A percentile compares a stretch with the other conserved stretches of the same genome.
Evolutionary conservation across 2,888 invertebrate genomes (phyloP).

Genomic region (Tenthredo livida): DNA sequence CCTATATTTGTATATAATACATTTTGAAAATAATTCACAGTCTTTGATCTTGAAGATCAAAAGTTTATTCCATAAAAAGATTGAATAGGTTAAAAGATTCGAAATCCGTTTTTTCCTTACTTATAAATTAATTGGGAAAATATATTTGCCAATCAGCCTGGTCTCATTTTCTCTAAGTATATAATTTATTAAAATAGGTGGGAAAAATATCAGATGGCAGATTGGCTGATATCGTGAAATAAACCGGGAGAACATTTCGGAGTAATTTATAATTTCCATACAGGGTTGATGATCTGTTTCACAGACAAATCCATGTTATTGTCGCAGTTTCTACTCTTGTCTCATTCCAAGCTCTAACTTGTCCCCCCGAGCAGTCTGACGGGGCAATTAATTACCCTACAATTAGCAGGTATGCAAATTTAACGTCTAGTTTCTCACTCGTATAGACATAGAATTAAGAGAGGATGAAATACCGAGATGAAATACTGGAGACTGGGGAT

Average conservation of each 20-base stretch:
- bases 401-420: constrained; percentile 52
- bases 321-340: constrained; percentile 30
- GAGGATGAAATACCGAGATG: constrained; percentile 16
- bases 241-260: neutral
- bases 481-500: neutral
- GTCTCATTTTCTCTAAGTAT: neutral
- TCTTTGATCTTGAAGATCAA: neutral
- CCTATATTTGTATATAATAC: neutral
- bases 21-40: neutral
- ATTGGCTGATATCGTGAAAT: neutral
- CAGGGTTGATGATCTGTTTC: constrained; percentile 34
- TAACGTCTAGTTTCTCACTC: constrained; percentile 53
- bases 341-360: neutral
- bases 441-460: constrained; percentile 50
- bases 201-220: neutral
- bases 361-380: constrained; percentile 31
- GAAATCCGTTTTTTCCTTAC: neutral
- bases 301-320: constrained; percentile 23
- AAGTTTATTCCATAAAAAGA: neutral
- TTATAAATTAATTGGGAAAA: neutral
- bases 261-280: constrained; percentile 29
- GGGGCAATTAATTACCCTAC: constrained; percentile 53
- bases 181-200: too few relatives aligned
- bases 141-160: neutral
- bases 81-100: neutral